phyloP scores from a whole-genome alignment of 2,797 vertebrate genomes.

The Scolopax rusticola region DNA sequence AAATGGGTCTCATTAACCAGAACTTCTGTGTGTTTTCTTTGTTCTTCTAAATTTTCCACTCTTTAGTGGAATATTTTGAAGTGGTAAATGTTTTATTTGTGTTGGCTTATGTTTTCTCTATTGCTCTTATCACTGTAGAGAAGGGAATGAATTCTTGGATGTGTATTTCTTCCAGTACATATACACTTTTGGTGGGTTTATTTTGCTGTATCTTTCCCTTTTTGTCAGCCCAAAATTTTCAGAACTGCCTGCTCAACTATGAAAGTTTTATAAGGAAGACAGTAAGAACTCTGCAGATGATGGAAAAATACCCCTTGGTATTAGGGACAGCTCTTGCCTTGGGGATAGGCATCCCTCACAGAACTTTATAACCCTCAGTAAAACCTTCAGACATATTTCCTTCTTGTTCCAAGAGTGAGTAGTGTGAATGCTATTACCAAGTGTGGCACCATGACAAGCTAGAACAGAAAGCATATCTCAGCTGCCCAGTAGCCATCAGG shows the following conservation, averaged over 20 bases:
- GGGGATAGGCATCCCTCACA: neutral
- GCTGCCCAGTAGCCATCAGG: fast-evolving
- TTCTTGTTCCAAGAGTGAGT: neutral
- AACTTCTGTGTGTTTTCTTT: neutral
- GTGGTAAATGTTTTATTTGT: neutral
- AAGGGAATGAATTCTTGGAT: neutral
- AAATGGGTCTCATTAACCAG: neutral
- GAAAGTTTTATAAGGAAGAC: neutral
- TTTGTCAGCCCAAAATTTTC: neutral
- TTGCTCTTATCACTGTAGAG: neutral
- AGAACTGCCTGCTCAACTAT: neutral
- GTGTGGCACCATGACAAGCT: fast-evolving
- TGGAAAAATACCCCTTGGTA: neutral
- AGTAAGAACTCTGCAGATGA: neutral
- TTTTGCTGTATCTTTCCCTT: neutral
- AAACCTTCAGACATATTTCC: neutral
- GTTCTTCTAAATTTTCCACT: neutral
- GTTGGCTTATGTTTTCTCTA: neutral
- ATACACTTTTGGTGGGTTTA: neutral
- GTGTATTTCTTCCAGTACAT: neutral
- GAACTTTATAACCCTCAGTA: neutral
- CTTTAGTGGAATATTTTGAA: neutral
- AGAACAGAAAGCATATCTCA: neutral
- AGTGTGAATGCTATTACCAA: neutral
- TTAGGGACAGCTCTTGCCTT: neutral